Evolutionary conservation across 2,797 vertebrate species (phyloP).

Genomic region (Eleutherodactylus coqui): DNA sequence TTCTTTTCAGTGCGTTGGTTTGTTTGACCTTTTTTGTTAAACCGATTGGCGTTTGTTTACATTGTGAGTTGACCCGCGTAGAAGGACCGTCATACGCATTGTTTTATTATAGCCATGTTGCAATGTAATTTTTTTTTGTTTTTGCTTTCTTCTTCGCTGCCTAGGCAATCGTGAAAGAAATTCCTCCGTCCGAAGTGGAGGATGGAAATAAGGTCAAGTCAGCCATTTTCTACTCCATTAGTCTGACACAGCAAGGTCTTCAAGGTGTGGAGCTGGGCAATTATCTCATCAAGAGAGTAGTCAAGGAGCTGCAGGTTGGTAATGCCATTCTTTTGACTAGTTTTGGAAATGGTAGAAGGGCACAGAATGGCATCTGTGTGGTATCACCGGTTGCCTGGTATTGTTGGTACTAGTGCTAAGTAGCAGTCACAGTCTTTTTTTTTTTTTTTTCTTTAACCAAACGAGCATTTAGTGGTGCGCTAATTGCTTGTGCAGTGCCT

Average conservation of each 20-base stretch:
- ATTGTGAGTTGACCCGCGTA: too few relatives aligned
- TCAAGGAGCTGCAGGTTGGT: constrained; percentile 91
- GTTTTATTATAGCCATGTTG: not conserved
- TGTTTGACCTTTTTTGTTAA: too few relatives aligned
- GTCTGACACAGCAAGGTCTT: constrained; percentile 90
- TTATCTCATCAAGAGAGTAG: constrained; percentile 93
- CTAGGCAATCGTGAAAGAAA: constrained; percentile 90
- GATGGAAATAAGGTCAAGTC: constrained; percentile 84
- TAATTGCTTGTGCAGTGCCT: too few relatives aligned
- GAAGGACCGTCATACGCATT: too few relatives aligned
- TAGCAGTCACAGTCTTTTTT: too few relatives aligned
- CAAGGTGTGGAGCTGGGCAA: constrained; percentile 95
- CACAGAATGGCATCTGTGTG: not conserved
- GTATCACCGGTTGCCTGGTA: not conserved
- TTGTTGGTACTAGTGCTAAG: not conserved
- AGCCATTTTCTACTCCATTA: constrained; percentile 95
- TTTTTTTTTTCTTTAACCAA: too few relatives aligned
- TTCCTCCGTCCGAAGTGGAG: constrained; percentile 78
- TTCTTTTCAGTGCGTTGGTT: too few relatives aligned
- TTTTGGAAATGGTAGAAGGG: too few relatives aligned
- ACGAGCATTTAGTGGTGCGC: too few relatives aligned
- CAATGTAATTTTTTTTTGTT: not conserved
- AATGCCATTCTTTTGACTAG: not conserved
- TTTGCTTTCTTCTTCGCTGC: constrained; percentile 21
- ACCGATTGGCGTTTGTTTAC: too few relatives aligned